phyloP scores from a whole-genome alignment of 2,888 invertebrate species.

The Tenthredo livida region DNA sequence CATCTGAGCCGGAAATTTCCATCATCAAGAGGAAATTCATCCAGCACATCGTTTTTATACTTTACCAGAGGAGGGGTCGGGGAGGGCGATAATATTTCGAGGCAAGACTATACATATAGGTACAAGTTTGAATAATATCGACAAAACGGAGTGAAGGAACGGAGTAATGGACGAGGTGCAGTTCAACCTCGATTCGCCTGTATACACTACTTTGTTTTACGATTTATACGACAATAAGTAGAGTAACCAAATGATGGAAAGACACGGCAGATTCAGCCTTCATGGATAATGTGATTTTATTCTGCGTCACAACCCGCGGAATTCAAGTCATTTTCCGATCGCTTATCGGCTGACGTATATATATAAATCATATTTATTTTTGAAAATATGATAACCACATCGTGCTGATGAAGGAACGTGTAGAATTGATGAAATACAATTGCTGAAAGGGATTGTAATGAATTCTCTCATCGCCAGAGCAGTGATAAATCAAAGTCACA shows the following conservation, averaged over 20 bases:
- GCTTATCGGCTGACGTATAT: neutral
- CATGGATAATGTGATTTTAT: neutral
- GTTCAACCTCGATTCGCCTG: neutral
- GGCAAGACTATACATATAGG: neutral
- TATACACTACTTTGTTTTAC: conserved; percentile 3
- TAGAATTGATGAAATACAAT: conserved; percentile 24
- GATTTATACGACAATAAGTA: conserved; percentile 9
- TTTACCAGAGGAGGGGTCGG: neutral
- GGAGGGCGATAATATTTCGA: neutral
- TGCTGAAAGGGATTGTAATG: conserved; percentile 19
- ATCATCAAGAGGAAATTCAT: conserved; percentile 17
- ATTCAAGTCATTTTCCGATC: neutral
- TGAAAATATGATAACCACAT: neutral
- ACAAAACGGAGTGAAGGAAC: neutral
- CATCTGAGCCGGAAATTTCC: conserved; percentile 17
- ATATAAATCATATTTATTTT: neutral
- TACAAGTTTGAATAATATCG: conserved; percentile 32
- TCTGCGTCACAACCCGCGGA: neutral
- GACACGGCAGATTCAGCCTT: conserved; percentile 17
- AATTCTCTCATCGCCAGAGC: conserved; percentile 31
- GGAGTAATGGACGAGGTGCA: neutral
- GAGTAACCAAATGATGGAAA: conserved; percentile 28
- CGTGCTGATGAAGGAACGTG: neutral
- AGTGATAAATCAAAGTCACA: conserved; percentile 41
- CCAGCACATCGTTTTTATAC: conserved; percentile 21